Percentiles rank a stretch among this genome's conserved stretches.
These are phyloP conservation scores for Tachysurus fulvidraco DNA, from an alignment of 2,113 vertebrate genomes.

Conservation along the genomic window DNA sequence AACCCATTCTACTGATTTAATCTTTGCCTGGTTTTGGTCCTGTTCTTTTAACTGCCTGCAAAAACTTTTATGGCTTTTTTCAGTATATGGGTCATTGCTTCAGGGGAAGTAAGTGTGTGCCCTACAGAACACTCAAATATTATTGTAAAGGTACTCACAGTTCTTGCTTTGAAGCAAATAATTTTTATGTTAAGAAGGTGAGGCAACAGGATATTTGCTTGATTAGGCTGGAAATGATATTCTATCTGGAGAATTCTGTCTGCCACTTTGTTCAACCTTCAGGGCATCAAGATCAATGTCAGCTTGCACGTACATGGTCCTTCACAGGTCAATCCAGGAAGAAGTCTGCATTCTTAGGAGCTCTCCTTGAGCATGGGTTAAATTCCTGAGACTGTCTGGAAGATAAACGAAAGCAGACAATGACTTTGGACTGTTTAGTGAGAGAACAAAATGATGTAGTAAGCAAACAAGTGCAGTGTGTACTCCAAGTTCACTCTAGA, in stretches of 20 bases:
- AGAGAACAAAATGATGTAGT: neutral
- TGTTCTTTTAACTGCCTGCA: constrained; percentile 27
- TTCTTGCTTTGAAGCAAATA: constrained; percentile 9
- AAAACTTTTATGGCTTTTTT: constrained; percentile 9
- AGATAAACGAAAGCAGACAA: constrained; percentile 56
- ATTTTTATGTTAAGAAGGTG: neutral
- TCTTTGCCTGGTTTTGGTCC: constrained; percentile 38
- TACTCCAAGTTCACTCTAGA: neutral
- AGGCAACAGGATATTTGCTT: neutral
- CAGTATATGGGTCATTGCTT: constrained; percentile 3
- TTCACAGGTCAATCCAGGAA: neutral
- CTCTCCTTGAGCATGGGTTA: constrained; percentile 45
- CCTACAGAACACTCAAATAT: neutral
- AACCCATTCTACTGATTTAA: constrained; percentile 33
- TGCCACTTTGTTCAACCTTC: constrained; percentile 26
- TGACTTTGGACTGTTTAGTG: constrained; percentile 29
- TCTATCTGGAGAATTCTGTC: constrained; percentile 16
- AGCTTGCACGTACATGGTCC: neutral
- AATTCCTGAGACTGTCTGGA: constrained; percentile 62
- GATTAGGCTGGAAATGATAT: neutral
- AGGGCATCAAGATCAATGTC: constrained; percentile 30
- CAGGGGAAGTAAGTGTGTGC: neutral
- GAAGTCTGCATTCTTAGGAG: constrained; percentile 13
- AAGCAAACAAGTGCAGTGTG: neutral
- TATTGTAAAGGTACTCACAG: neutral